These are phyloP conservation scores for Trichopria drosophilae DNA, from an alignment of 2,888 invertebrate genomes.

Conservation along the genomic window DNA sequence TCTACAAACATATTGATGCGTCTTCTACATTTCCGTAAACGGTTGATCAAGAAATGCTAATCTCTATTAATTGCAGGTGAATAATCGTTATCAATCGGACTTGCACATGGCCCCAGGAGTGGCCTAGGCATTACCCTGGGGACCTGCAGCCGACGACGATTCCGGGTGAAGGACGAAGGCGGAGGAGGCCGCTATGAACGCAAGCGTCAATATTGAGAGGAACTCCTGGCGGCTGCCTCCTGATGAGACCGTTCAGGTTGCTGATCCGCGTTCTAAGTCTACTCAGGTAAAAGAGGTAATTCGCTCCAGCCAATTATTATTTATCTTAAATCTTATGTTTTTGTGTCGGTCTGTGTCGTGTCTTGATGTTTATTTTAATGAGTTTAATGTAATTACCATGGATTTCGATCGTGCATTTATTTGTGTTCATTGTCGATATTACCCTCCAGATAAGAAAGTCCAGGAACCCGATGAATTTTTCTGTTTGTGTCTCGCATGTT, in stretches of 20 bases:
- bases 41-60: too few relatives aligned
- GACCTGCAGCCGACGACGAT: constrained; percentile 43
- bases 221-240: constrained; percentile 90
- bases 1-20: too few relatives aligned
- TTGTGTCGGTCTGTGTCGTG: constrained; percentile 28
- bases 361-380: too few relatives aligned
- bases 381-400: too few relatives aligned
- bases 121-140: constrained; percentile 55
- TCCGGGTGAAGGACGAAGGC: constrained; percentile 43
- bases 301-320: constrained; percentile 18
- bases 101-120: constrained; percentile 58
- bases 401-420: too few relatives aligned
- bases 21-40: too few relatives aligned
- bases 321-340: constrained; percentile 13
- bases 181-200: constrained; percentile 77
- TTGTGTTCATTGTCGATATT: too few relatives aligned
- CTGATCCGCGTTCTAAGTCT: constrained; percentile 82
- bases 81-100: constrained; percentile 47
- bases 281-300: constrained; percentile 64
- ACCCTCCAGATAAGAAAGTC: too few relatives aligned
- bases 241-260: constrained; percentile 89
- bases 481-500: too few relatives aligned
- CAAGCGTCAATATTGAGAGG: constrained; percentile 85
- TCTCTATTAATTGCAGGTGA: too few relatives aligned
- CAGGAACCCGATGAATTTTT: too few relatives aligned